A percentile compares a stretch with the other conserved stretches of the same genome.
These are phyloP conservation scores for Macrobrachium nipponense DNA, from an alignment of 1,140 invertebrate species.

Conservation along the genomic window DNA sequence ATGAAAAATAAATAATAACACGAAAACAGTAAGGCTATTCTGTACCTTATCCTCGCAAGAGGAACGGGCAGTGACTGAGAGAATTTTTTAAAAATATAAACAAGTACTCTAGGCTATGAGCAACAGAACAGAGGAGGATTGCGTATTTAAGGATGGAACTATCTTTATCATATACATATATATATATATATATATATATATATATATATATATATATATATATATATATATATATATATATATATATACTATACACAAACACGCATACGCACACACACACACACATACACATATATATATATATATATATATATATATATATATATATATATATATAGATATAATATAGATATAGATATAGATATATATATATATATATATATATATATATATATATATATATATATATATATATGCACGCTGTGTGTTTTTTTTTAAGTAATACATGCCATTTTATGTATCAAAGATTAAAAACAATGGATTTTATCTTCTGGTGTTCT, in stretches of 20 bases:
- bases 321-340: conserved; percentile 7
- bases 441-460: background rate
- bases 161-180: background rate
- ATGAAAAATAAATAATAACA: too few relatives aligned
- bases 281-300: conserved; percentile 14
- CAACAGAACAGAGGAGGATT: too few relatives aligned
- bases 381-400: conserved; percentile 21
- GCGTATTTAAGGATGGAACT: too few relatives aligned
- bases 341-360: conserved; percentile 1
- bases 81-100: too few relatives aligned
- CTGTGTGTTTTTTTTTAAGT: background rate
- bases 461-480: too few relatives aligned
- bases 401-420: background rate
- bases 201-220: conserved; percentile 24
- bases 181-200: conserved; percentile 21
- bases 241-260: too few relatives aligned
- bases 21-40: too few relatives aligned
- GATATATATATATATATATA: conserved; percentile 10
- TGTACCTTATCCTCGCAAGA: too few relatives aligned
- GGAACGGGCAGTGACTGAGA: too few relatives aligned
- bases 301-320: conserved; percentile 14
- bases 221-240: conserved; percentile 9
- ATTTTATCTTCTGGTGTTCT: too few relatives aligned
- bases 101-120: too few relatives aligned
- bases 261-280: too few relatives aligned